Evolutionary conservation across 2,113 vertebrate species (phyloP), one percentile per base, ranked within the genome.

Genomic region (Ifrita kowaldi): DNA sequence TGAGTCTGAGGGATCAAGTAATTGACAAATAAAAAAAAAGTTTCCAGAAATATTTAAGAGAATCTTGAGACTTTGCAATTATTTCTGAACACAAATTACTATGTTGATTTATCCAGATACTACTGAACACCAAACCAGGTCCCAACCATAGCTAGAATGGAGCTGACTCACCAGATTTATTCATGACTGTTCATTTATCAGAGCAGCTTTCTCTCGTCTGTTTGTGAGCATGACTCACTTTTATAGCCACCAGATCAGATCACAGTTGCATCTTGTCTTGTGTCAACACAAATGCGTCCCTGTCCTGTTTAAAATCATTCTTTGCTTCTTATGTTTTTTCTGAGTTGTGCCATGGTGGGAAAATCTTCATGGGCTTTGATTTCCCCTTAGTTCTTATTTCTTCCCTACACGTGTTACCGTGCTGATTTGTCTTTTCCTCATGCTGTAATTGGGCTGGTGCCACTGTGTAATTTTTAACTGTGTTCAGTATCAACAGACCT

Each of bases 391-490:
- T 62, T 94, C 76, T 75, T 33, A 8, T 44, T 90, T 67, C 93
- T 92, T 11, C 68, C 71, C 56, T 60, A 30, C 73, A 52, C 21
- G 30, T 30, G 60, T 84, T 87, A 16, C 73, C 0, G 0, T 84
- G 80, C 90, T 93, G 88, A 60, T 96, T 84, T 92, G 35, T 69
- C 95, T 92, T 82, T 78, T 82, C 73, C 83, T 93, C 74, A 9
- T 52, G 86, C 90, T 90, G 86, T 35, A 84, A 28, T 84, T 95
- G 96, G 92, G 81, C 79, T 86, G 85, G 88, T 96, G 96, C 96
- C 95, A 96, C 80, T 44, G 65, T 93, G 95, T 96, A 76, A 90
- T 96, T 96, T 95, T 92, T 96, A 93, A 90, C 93, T 84, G 88
- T 89, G 90, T 62, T 86, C 88, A 55, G 49, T 65, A 94, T 71